A percentile compares a stretch with the other conserved stretches of the same genome.
phyloP scores from a whole-genome alignment of 92 coral and sea anemone genomes.

The Epizoanthus rinbou region DNA sequence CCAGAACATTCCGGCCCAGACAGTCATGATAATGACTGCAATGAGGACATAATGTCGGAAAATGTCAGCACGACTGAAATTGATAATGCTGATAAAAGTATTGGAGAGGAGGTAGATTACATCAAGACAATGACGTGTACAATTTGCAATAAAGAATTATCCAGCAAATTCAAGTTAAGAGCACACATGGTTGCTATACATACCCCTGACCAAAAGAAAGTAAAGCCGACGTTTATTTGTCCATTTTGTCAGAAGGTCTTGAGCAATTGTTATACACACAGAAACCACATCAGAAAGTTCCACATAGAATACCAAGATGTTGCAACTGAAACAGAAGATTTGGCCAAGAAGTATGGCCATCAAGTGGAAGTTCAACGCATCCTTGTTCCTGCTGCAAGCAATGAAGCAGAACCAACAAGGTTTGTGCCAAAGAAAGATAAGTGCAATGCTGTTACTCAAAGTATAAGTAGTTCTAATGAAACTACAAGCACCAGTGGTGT shows the following conservation, averaged over 20 bases:
- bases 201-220: background rate
- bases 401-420: background rate
- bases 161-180: background rate
- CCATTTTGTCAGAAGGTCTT: slow-evolving; percentile 1
- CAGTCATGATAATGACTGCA: background rate
- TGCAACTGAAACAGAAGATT: slow-evolving; percentile 12
- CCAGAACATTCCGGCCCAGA: background rate
- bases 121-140: background rate
- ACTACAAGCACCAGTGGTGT: background rate
- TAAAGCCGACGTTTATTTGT: background rate
- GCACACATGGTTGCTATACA: background rate
- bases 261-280: slow-evolving; percentile 6
- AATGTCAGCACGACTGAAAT: background rate
- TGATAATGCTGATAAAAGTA: background rate
- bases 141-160: slow-evolving; percentile 4
- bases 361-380: background rate
- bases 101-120: background rate
- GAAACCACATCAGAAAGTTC: slow-evolving; percentile 9
- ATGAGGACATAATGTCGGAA: background rate
- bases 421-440: background rate
- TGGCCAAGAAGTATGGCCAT: slow-evolving; percentile 14
- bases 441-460: background rate
- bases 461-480: background rate
- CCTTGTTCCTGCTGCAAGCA: background rate
- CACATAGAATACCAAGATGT: slow-evolving; percentile 22